These are phyloP conservation scores for Labeo catla DNA, from an alignment of 2,113 vertebrate species.

Conservation along the genomic window DNA sequence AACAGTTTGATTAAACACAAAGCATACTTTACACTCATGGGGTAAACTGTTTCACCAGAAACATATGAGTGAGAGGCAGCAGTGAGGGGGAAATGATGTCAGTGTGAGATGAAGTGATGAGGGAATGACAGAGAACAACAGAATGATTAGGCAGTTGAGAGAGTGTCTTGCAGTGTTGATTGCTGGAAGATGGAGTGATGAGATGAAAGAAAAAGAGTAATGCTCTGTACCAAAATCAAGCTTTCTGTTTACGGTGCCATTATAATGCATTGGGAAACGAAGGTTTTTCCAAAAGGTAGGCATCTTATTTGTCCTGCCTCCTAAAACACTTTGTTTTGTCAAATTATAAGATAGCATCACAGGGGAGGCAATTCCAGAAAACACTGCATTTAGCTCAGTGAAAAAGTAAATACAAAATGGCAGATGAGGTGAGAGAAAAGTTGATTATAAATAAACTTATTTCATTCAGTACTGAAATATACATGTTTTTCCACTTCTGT, in stretches of 20 bases:
- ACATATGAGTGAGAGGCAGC: not conserved
- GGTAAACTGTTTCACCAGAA: constrained; percentile 13
- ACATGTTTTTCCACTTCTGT: not conserved
- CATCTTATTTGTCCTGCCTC: not conserved
- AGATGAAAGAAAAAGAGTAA: constrained; percentile 5
- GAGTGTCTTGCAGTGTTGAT: constrained; percentile 6
- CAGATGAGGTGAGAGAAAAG: not conserved
- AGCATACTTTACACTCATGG: constrained; percentile 9
- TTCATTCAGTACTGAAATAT: not conserved
- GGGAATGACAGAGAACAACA: constrained; percentile 26
- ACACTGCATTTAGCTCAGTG: not conserved
- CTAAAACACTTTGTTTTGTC: not conserved
- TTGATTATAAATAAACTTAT: not conserved
- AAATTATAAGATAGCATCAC: not conserved
- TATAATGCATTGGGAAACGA: not conserved
- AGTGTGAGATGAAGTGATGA: constrained; percentile 17
- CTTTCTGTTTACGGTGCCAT: not conserved
- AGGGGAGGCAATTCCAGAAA: not conserved
- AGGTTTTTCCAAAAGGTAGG: not conserved
- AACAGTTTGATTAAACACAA: constrained; percentile 30
- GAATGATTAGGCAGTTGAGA: constrained; percentile 30
- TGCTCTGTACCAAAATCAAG: not conserved
- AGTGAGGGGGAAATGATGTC: constrained; percentile 20
- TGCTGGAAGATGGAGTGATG: constrained; percentile 36
- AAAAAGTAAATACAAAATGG: not conserved